A percentile compares a stretch with the other conserved stretches of the same genome.
These are phyloP conservation scores for Polymixis flavicincta DNA, from an alignment of 2,888 invertebrate genomes.

Conservation along the genomic window DNA sequence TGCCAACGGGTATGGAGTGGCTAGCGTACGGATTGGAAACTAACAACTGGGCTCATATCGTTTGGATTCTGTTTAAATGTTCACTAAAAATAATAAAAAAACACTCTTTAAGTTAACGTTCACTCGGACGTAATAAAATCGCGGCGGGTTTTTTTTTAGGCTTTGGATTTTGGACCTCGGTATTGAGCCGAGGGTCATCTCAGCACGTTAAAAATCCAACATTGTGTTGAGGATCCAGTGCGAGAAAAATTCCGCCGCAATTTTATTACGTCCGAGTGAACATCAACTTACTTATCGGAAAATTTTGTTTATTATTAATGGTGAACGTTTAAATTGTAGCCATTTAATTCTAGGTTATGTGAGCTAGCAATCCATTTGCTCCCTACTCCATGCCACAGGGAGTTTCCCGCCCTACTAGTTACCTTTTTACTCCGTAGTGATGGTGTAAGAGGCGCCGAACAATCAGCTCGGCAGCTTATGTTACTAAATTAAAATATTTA, in stretches of 20 bases:
- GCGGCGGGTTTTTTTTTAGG: no score
- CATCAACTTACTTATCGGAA: not conserved
- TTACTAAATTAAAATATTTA: conserved; percentile 59
- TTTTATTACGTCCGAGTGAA: no score
- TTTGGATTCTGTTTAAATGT: conserved; percentile 1
- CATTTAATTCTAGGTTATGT: not conserved
- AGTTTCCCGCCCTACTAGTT: conserved; percentile 52
- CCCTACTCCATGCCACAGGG: conserved; percentile 31
- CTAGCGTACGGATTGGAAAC: not conserved
- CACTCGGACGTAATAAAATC: no score
- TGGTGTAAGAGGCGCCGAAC: conserved; percentile 40
- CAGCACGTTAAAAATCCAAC: no score
- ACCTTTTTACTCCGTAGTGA: conserved; percentile 57
- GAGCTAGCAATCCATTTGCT: conserved; percentile 26
- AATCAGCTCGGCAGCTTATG: conserved; percentile 26
- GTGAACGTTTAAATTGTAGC: conserved; percentile 6
- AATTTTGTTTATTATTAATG: not conserved
- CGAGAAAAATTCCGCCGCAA: no score
- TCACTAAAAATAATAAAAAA: not conserved
- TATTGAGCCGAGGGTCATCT: no score
- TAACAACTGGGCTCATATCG: not conserved
- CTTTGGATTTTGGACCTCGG: no score
- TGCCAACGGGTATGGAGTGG: conserved; percentile 4
- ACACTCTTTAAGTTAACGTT: no score
- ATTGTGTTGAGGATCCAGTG: no score